phyloP scores from a whole-genome alignment of 2,888 invertebrate species.

The Plebejus melissa region DNA sequence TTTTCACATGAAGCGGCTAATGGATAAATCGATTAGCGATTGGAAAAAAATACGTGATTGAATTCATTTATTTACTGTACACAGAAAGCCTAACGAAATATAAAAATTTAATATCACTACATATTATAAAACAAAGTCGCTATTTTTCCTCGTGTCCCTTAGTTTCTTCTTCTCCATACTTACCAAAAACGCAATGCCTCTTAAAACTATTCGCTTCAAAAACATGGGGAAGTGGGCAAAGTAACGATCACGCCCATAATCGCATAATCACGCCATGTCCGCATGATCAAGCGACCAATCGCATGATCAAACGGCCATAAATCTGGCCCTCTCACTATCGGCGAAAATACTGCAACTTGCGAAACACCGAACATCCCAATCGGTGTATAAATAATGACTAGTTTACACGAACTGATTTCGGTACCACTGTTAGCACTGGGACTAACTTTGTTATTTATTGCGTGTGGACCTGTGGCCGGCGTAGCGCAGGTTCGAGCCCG shows the following conservation, averaged over 20 bases:
- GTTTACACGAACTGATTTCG: conserved; percentile 50
- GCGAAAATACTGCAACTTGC: conserved; percentile 58
- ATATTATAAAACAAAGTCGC: no score
- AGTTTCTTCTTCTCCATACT: no score
- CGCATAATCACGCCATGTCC: not conserved
- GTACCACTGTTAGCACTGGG: conserved; percentile 24
- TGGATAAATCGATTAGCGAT: conserved; percentile 24
- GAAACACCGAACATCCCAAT: conserved; percentile 67
- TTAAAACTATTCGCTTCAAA: conserved; percentile 32
- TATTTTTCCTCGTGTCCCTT: no score
- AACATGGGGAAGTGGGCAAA: conserved; percentile 38
- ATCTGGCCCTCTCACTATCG: conserved; percentile 53
- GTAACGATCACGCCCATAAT: conserved; percentile 21
- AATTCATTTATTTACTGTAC: not conserved
- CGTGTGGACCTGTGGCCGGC: not conserved
- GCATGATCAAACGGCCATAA: conserved; percentile 48
- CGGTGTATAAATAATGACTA: conserved; percentile 54
- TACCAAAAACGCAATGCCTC: no score
- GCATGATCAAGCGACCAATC: no score
- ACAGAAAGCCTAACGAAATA: not conserved
- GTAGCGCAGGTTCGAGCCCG: not conserved
- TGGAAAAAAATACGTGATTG: conserved; percentile 12
- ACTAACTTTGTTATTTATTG: conserved; percentile 13
- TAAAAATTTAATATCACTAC: not conserved
- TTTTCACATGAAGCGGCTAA: not conserved